Percentiles rank a stretch among this genome's conserved stretches.
These are phyloP conservation scores for Antennarius maculatus DNA, from an alignment of 2,797 vertebrate species.

Conservation along the genomic window DNA sequence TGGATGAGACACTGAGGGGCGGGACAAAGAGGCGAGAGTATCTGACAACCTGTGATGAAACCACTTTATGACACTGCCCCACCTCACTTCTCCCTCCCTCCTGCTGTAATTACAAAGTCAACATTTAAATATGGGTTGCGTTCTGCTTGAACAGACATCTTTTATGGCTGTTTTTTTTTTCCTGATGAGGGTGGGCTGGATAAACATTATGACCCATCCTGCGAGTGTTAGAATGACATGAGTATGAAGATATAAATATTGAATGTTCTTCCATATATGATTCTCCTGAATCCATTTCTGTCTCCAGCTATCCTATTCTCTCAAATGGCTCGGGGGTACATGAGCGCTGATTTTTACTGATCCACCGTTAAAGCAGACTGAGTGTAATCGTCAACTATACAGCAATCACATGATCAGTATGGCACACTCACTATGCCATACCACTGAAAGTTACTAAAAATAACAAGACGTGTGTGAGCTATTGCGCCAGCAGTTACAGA, in stretches of 20 bases:
- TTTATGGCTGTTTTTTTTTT: no score
- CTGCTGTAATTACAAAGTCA: no score
- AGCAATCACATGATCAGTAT: slow-evolving; percentile 51
- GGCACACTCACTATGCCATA: slow-evolving; percentile 28
- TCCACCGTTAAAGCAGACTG: slow-evolving; percentile 14
- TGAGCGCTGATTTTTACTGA: slow-evolving; percentile 16
- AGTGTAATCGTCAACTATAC: slow-evolving; percentile 35
- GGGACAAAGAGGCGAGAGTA: no score
- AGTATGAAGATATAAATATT: slow-evolving; percentile 35
- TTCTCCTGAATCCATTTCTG: slow-evolving; percentile 31
- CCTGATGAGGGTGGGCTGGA: background rate
- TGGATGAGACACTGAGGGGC: no score
- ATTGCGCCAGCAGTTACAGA: slow-evolving; percentile 47
- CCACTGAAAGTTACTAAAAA: slow-evolving; percentile 51
- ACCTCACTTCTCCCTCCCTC: no score
- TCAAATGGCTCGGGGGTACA: slow-evolving; percentile 39
- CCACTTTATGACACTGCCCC: no score
- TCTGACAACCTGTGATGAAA: no score
- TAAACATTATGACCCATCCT: slow-evolving; percentile 3
- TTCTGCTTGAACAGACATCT: no score
- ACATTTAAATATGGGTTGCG: no score
- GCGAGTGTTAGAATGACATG: background rate
- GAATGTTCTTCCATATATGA: slow-evolving; percentile 20
- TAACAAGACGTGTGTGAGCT: slow-evolving; percentile 33
- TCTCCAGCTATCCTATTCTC: slow-evolving; percentile 12